phyloP scores from a whole-genome alignment of 2,113 vertebrate genomes.

The Cavia porcellus region DNA sequence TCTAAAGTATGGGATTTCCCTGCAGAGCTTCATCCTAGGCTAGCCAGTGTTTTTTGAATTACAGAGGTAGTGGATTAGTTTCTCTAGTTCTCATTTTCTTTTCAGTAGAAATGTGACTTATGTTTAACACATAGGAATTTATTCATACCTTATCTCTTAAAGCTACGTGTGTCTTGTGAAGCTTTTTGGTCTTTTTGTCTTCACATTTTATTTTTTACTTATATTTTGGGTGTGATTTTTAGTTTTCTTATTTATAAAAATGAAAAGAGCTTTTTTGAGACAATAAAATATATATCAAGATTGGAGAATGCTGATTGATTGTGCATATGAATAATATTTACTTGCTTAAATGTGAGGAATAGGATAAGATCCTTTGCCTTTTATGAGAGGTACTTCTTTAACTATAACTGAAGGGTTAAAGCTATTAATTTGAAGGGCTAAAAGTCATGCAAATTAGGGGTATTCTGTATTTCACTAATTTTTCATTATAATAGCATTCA shows the following conservation, averaged over 20 bases:
- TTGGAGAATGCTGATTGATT: neutral
- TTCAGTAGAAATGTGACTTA: neutral
- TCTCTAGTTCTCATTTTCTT: neutral
- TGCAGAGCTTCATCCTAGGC: neutral
- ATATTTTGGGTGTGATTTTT: neutral
- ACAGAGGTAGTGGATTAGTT: neutral
- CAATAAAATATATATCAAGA: neutral
- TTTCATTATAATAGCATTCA: neutral
- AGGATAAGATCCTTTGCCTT: neutral
- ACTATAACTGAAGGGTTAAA: neutral
- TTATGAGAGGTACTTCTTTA: conserved; percentile 8
- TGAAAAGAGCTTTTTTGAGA: conserved; percentile 12
- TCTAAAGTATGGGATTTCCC: neutral
- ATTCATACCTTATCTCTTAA: neutral
- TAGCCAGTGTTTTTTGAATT: neutral
- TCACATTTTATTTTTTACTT: conserved; percentile 4
- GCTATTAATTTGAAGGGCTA: conserved; percentile 40
- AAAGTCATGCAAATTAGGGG: neutral
- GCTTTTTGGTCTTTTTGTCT: neutral
- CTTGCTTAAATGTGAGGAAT: neutral
- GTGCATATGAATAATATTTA: neutral
- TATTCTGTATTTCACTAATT: neutral
- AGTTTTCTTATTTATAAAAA: conserved; percentile 55
- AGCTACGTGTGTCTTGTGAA: neutral
- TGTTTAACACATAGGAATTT: neutral